Base-by-base conservation (phyloP, 1,140 invertebrate species). In the Leptopilina boulardi region DNA sequence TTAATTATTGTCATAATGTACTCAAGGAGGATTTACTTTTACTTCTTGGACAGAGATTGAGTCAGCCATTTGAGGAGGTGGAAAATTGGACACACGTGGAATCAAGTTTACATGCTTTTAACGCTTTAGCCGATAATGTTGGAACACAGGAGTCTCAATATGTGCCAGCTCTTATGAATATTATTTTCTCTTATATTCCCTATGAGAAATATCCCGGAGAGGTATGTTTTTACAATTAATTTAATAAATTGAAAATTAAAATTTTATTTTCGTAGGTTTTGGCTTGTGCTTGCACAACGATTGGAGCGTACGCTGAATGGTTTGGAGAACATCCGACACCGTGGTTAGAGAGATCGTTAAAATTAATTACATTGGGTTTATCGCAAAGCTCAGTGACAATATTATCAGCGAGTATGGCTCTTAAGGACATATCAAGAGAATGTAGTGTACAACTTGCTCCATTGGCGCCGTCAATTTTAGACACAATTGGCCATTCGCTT, bases 1-100 rank as follows among this genome's bases (percentile, higher is more conserved):
- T 98, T 87, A 94, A 96, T 89, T 97, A 97, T 87, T 97, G 96
- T 89, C 96, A 95, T 86, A 94, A 94, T 82, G 93, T 98, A 0
- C 89, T 98, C 1, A 92, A 94, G 47, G 92, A 94, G 19, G 92
- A 94, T 81, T 93, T 96, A 78, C 83, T 97, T 10, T 92, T 93
- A 41, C 92, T 95, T 44, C 87, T 96, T 21, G 93, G 93, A 19
- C 89, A 91, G 51, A 92, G 93, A 82, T 83, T 96, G 9, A 90
- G 86, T 34, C 73, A 82, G 19, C 76, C 84, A 0, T 51, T 84
- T 1, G 76, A 85, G 6, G 87, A 82, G 11, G 70, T 83, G 0
- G 87, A 90, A 70, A 87, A 89, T 71, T 95, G 94, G 93, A 93
- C 94, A 78, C 92, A 93, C 18, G 88, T 96, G 8, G 96, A 98